A percentile compares a stretch with the other conserved stretches of the same genome.
Evolutionary conservation across 2,797 vertebrate species (phyloP).

Genomic region (Remorina albescens): DNA sequence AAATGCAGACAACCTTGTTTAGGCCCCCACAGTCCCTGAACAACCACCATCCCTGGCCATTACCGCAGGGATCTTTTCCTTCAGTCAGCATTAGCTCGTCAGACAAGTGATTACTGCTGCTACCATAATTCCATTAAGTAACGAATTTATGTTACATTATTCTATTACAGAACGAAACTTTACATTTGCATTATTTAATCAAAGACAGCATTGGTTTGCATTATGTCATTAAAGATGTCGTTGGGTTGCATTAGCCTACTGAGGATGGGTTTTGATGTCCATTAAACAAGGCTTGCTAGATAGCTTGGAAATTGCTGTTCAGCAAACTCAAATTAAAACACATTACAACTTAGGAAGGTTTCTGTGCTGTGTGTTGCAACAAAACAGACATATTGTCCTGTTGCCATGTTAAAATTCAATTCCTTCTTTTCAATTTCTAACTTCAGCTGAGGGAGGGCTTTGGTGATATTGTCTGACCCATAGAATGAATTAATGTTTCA

Average conservation of each 20-base stretch:
- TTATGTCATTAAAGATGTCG: constrained; percentile 77
- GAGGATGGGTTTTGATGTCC: constrained; percentile 62
- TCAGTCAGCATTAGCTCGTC: constrained; percentile 69
- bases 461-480: constrained; percentile 41
- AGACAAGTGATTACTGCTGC: constrained; percentile 73
- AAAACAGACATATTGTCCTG: constrained; percentile 10
- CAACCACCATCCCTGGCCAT: constrained; percentile 52
- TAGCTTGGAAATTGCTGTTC: constrained; percentile 49
- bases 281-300: constrained; percentile 63
- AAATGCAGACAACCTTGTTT: constrained; percentile 42
- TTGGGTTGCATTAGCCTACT: constrained; percentile 68
- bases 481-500: constrained; percentile 45
- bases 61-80: constrained; percentile 58
- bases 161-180: constrained; percentile 74
- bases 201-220: constrained; percentile 74
- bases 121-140: constrained; percentile 69
- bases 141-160: constrained; percentile 77
- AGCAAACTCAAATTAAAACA: constrained; percentile 66
- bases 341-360: constrained; percentile 49
- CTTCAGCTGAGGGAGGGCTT: constrained; percentile 29
- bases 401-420: constrained; percentile 23
- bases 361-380: constrained; percentile 13
- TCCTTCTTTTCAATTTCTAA: background rate
- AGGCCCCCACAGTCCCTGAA: constrained; percentile 38
- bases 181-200: constrained; percentile 82